Conservation (phyloP, 2,797 vertebrate genomes). For the Choloepus didactylus region DNA sequence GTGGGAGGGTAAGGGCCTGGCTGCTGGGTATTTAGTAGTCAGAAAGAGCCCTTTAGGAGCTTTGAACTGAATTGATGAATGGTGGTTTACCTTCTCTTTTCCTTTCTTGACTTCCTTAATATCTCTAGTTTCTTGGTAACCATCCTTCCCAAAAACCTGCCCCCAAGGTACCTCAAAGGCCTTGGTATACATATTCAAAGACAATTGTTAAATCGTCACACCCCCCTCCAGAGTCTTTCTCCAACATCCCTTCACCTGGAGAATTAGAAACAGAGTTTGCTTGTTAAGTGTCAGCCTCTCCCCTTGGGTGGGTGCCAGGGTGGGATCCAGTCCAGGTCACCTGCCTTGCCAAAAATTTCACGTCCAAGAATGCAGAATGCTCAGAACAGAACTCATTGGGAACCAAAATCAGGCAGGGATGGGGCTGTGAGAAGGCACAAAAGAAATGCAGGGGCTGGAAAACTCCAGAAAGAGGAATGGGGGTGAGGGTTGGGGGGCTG, state of each 20-base stretch:
- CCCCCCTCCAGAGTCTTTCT: background rate
- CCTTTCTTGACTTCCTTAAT: conserved; percentile 21
- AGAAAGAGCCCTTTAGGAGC: background rate
- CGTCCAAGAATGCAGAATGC: no score
- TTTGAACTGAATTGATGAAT: background rate
- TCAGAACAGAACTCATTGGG: no score
- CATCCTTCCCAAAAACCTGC: background rate
- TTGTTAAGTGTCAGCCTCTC: background rate
- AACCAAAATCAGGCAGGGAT: no score
- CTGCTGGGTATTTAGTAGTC: background rate
- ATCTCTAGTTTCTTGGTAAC: background rate
- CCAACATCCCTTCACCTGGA: background rate
- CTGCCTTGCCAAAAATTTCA: no score
- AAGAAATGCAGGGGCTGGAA: no score
- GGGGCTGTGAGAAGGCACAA: no score
- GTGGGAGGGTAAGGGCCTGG: background rate
- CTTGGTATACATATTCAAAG: conserved; percentile 5
- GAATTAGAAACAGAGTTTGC: background rate
- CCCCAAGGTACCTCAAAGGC: background rate
- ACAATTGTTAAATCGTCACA: background rate
- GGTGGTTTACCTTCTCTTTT: background rate
- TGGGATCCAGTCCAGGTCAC: background rate
- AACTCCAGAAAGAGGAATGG: no score
- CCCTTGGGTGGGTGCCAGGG: background rate
- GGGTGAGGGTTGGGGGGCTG: no score